These are phyloP conservation scores for Melieria picta DNA, from an alignment of 2,888 invertebrate genomes.

Conservation along the genomic window DNA sequence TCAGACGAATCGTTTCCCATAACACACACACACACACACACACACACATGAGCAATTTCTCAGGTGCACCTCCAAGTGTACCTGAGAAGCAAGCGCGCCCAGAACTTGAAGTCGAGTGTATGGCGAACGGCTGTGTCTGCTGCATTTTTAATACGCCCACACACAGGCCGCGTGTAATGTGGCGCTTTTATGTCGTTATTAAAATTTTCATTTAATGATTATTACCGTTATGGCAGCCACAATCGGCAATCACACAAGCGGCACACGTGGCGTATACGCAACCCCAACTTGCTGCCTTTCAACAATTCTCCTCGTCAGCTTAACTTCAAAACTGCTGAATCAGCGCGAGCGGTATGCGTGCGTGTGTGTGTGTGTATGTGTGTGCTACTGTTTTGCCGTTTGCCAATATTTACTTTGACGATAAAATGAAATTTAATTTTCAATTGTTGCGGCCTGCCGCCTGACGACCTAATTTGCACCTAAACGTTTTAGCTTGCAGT, in stretches of 20 bases:
- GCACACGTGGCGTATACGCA: neutral
- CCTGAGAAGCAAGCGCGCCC: no score
- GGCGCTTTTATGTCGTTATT: neutral
- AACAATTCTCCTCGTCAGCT: no score
- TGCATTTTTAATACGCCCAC: neutral
- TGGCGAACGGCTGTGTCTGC: no score
- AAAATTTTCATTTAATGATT: conserved; percentile 14
- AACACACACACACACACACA: no score
- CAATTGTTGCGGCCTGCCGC: conserved; percentile 39
- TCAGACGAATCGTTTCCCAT: no score
- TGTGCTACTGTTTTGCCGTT: conserved; percentile 24
- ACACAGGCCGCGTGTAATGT: neutral
- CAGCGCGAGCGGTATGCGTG: neutral
- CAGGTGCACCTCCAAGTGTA: no score
- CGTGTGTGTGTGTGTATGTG: conserved; percentile 12
- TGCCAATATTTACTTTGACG: conserved; percentile 36
- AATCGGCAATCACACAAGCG: neutral
- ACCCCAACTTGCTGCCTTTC: no score
- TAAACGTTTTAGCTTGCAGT: conserved; percentile 13
- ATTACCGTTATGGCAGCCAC: conserved; percentile 1
- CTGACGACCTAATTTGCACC: conserved; percentile 33
- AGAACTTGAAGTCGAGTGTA: no score
- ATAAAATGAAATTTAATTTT: conserved; percentile 42
- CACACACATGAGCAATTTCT: no score
- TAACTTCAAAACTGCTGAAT: neutral